Conservation (phyloP, 2,888 invertebrate species). For the Griposia aprilina region DNA sequence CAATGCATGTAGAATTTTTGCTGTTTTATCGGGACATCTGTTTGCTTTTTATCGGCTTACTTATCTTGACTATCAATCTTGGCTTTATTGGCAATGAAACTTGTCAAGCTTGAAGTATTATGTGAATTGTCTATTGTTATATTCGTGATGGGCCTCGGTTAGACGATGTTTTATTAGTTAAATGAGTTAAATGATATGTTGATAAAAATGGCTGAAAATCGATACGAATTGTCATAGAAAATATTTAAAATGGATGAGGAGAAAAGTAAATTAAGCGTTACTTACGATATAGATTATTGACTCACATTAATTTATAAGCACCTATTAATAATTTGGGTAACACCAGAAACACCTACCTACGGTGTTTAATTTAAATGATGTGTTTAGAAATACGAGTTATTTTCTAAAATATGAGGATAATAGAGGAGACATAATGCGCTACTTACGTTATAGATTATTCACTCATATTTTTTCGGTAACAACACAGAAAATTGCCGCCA, state of each 20-base stretch:
- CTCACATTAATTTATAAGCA: neutral
- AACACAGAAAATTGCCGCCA: constrained; percentile 12
- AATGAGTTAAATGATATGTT: neutral
- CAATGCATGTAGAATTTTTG: constrained; percentile 41
- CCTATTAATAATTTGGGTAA: neutral
- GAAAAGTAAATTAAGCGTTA: neutral
- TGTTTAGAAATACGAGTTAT: neutral
- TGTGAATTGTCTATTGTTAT: constrained; percentile 22
- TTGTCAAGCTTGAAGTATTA: constrained; percentile 36
- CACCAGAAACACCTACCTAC: neutral
- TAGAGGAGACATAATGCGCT: neutral
- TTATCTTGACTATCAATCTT: constrained; percentile 44
- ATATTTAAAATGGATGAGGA: no score
- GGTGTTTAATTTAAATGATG: no score
- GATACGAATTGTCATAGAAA: neutral
- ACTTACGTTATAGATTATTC: neutral
- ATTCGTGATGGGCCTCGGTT: neutral
- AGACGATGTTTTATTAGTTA: neutral
- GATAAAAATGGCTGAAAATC: neutral
- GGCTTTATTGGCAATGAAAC: constrained; percentile 36
- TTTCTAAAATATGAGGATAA: neutral
- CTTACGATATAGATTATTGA: neutral
- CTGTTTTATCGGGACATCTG: constrained; percentile 36
- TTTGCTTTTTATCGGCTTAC: constrained; percentile 38
- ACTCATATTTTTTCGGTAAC: neutral